Evolutionary conservation across 2,888 invertebrate genomes (phyloP), one percentile per base, ranked within the genome.

Genomic region (Diploptera punctata): DNA sequence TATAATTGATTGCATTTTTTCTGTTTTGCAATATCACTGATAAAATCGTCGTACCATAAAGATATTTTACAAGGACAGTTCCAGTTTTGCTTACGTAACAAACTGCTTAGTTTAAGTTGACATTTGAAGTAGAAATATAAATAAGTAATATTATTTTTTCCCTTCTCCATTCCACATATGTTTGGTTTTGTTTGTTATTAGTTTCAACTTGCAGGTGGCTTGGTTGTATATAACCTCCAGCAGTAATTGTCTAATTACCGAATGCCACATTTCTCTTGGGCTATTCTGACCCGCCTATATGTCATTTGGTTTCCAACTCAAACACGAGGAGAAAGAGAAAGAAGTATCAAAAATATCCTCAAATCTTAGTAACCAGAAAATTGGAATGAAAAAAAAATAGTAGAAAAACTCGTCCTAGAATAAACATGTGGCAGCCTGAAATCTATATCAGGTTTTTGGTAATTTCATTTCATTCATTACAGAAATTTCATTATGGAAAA

Each of bases 171-270:
- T 2, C 52, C 3, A 52, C 7, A 13, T 7, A 38, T 52, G 2
- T 52, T 10, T 24, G 13, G 2, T 52, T 21, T 13, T 38, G 38
- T 38, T 1, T 24, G 52, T 52, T 7, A 52, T n/a, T 57, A 57
- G 57, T 29, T 29, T 1, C 5, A 29, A 57, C 26, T 57, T 10
- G n/a, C 57, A 57, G 57, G 31, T 57, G 57, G 57, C 33, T 31
- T 29, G 57, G 16, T 29, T 31, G 57, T 29, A 31, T 29, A n/a
- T n/a, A 57, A 57, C 16, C 19, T n/a, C 26, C 26, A 16, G 57
- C 57, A 57, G 26, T 57, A 57, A 57, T n/a, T 57, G 31, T 57
- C 57, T 57, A 57, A 57, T 57, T 57, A 54, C 29, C 24, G 21
- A 26, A 54, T 26, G 4, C 52, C 52, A 24, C 52, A 1, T 52